These are phyloP conservation scores for Cuniculus paca DNA, from an alignment of 2,797 vertebrate genomes.

Conservation along the genomic window DNA sequence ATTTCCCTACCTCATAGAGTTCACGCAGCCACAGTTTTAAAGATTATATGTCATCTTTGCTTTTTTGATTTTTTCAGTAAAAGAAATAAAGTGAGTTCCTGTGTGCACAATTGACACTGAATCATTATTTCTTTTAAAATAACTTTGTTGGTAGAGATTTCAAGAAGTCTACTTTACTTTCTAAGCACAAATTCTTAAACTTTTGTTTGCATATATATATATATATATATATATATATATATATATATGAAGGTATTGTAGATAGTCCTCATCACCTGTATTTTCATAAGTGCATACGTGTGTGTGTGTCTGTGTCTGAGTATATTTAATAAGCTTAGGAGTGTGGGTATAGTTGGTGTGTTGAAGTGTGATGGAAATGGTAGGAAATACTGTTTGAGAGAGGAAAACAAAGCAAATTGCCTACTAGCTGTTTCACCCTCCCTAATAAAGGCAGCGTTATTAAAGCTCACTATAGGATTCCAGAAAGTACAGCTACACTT, in stretches of 20 bases:
- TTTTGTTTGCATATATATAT: neutral
- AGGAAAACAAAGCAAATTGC: neutral
- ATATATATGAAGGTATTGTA: neutral
- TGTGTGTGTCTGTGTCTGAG: neutral
- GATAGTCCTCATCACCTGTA: too few species aligned
- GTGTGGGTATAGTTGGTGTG: accelerated
- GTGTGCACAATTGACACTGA: neutral
- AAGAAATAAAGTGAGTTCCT: neutral
- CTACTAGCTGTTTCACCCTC: neutral
- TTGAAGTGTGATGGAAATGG: neutral
- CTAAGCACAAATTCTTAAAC: neutral
- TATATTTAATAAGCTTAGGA: neutral
- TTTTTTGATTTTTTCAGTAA: neutral
- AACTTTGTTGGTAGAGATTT: neutral
- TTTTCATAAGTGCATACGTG: too few species aligned
- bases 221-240: too few species aligned
- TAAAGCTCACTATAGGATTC: neutral
- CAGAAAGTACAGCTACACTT: neutral
- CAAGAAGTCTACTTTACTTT: neutral
- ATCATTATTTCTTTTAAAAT: neutral
- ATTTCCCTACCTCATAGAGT: neutral
- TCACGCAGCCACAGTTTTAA: too few species aligned
- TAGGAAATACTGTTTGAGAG: neutral
- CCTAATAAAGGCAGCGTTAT: neutral
- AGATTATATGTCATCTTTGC: neutral